Evolutionary conservation across 53 echinoderm and acorn worm species (phyloP).

Genomic region (Antedon mediterranea): DNA sequence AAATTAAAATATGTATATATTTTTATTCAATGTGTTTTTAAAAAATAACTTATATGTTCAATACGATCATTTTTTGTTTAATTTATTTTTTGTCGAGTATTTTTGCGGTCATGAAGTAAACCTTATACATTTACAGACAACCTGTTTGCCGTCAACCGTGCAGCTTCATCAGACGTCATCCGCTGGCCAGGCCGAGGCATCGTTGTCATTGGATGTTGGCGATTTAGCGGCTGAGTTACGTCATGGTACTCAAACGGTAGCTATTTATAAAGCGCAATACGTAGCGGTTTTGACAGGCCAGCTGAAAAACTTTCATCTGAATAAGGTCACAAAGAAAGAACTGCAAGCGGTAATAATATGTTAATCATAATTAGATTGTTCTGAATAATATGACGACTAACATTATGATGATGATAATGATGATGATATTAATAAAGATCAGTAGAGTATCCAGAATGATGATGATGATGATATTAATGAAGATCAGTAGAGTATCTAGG

Average conservation of each 20-base stretch:
- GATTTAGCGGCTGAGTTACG: constrained; percentile 3
- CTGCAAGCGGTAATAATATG: constrained; percentile 47
- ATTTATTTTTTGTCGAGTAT: no score
- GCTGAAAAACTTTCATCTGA: constrained; percentile 32
- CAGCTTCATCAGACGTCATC: constrained; percentile 3
- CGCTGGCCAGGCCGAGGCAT: not conserved
- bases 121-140: no score
- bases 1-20: no score
- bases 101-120: no score
- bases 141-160: constrained; percentile 28
- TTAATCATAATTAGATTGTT: constrained; percentile 2
- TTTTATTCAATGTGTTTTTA: no score
- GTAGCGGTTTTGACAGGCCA: constrained; percentile 48
- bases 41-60: no score
- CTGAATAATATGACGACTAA: constrained; percentile 2
- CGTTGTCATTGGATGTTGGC: not conserved
- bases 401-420: constrained; percentile 8
- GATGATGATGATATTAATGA: not conserved
- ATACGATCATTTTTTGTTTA: no score
- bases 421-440: constrained; percentile 4
- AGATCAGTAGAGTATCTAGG: no score
- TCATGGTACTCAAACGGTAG: constrained; percentile 23
- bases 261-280: constrained; percentile 54
- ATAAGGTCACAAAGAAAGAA: constrained; percentile 51
- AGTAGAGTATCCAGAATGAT: not conserved